A percentile compares a stretch with the other conserved stretches of the same genome.
phyloP scores from a whole-genome alignment of 2,113 vertebrate genomes.

The Mellivora capensis region DNA sequence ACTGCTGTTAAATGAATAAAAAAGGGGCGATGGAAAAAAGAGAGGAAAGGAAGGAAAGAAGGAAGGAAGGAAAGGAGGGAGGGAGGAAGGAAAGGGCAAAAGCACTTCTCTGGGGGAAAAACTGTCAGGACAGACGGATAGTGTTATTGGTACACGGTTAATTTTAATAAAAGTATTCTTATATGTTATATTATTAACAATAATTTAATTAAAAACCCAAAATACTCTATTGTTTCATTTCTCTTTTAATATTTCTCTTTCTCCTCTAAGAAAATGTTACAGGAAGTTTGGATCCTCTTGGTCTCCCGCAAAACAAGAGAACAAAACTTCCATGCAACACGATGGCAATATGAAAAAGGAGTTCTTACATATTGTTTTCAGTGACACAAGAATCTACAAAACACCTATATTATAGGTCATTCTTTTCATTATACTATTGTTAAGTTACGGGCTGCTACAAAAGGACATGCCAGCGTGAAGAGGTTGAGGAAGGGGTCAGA shows the following conservation, averaged over 20 bases:
- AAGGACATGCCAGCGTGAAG: conserved; percentile 85
- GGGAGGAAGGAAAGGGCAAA: conserved; percentile 76
- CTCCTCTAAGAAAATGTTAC: conserved; percentile 85
- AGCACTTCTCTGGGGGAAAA: conserved; percentile 79
- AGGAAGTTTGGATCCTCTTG: conserved; percentile 82
- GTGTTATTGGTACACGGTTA: conserved; percentile 86
- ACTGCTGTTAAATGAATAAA: conserved; percentile 83
- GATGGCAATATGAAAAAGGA: conserved; percentile 82
- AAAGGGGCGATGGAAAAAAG: conserved; percentile 38
- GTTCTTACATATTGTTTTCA: conserved; percentile 82
- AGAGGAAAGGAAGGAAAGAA: conserved; percentile 84
- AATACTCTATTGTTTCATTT: conserved; percentile 89
- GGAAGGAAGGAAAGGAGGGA: conserved; percentile 83
- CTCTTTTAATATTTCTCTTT: conserved; percentile 87
- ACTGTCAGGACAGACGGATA: conserved; percentile 84
- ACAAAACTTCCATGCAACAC: conserved; percentile 79
- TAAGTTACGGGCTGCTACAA: conserved; percentile 86
- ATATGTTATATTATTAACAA: conserved; percentile 87
- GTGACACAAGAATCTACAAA: conserved; percentile 85
- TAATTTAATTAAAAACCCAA: conserved; percentile 90
- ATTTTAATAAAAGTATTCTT: conserved; percentile 87
- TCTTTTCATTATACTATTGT: conserved; percentile 83
- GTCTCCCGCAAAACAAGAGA: conserved; percentile 80
- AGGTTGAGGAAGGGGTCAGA: conserved; percentile 86
- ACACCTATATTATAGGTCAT: conserved; percentile 85